phyloP scores from a whole-genome alignment of 2,113 vertebrate species.

The Sphyrna mokarran region DNA sequence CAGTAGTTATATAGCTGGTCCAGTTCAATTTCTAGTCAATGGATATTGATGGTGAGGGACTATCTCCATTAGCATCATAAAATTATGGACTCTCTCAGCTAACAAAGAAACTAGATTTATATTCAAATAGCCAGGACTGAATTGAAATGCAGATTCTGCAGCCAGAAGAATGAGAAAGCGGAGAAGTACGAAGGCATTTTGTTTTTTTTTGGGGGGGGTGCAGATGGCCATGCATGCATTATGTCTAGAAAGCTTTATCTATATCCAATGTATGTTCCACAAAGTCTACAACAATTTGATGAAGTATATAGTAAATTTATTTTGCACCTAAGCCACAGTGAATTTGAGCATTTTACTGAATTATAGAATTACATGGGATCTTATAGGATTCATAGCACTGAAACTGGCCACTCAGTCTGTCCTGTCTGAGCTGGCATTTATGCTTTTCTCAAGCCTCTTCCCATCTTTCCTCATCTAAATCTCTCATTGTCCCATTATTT shows the following conservation, averaged over 20 bases:
- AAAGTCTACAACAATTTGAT: background rate
- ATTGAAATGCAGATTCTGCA: background rate
- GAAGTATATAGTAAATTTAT: background rate
- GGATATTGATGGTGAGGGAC: no score
- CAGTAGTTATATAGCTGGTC: no score
- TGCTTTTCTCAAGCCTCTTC: no score
- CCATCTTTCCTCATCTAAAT: no score
- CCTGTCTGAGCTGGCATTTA: no score
- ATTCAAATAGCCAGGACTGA: background rate
- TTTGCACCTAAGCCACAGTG: background rate
- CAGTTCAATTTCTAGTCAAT: no score
- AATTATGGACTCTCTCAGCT: background rate
- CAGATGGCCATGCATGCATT: no score
- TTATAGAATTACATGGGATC: no score
- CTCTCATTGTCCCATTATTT: no score
- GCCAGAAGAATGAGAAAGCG: background rate
- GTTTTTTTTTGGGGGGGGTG: no score
- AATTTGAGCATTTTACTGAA: background rate
- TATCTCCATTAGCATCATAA: background rate
- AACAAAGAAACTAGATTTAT: background rate
- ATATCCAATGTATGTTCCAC: background rate
- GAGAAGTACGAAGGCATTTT: background rate
- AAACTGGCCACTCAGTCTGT: no score
- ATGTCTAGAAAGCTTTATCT: background rate
- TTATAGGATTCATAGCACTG: no score